Evolutionary conservation across 2,797 vertebrate genomes (phyloP).

Genomic region (Diplodus sargus): DNA sequence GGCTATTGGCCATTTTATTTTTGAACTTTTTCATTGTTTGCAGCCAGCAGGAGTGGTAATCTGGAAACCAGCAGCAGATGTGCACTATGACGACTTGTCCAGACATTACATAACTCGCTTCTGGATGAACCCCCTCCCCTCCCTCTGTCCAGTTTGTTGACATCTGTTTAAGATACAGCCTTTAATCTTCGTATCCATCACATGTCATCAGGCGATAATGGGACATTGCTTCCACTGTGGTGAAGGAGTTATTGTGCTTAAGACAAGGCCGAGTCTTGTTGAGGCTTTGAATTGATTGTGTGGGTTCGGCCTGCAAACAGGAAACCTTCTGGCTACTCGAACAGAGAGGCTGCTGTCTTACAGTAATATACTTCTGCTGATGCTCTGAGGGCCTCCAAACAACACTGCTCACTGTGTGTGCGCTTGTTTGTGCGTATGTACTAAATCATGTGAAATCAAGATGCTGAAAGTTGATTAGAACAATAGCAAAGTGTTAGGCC

Average conservation of each 20-base stretch:
- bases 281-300: conserved; percentile 17
- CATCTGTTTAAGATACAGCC: conserved; percentile 60
- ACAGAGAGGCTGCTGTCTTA: conserved; percentile 37
- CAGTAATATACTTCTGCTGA: conserved; percentile 20
- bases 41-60: conserved; percentile 4
- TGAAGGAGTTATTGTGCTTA: conserved; percentile 37
- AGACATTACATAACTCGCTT: conserved; percentile 67
- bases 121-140: conserved; percentile 6
- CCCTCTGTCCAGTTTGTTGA: conserved; percentile 32
- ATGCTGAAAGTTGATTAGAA: neutral
- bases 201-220: conserved; percentile 37
- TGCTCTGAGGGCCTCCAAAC: neutral
- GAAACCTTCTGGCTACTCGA: conserved; percentile 38
- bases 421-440: neutral
- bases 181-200: conserved; percentile 60
- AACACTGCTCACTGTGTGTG: neutral
- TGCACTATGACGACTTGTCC: conserved; percentile 38
- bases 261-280: conserved; percentile 51
- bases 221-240: conserved; percentile 2
- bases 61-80: conserved; percentile 60
- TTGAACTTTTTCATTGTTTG: conserved; percentile 3
- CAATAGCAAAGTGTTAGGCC: too few relatives aligned
- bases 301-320: conserved; percentile 31
- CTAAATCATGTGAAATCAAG: neutral
- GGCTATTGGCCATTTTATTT: neutral